Evolutionary conservation across 1,140 invertebrate species (phyloP).

Genomic region (Anthonomus grandis): DNA sequence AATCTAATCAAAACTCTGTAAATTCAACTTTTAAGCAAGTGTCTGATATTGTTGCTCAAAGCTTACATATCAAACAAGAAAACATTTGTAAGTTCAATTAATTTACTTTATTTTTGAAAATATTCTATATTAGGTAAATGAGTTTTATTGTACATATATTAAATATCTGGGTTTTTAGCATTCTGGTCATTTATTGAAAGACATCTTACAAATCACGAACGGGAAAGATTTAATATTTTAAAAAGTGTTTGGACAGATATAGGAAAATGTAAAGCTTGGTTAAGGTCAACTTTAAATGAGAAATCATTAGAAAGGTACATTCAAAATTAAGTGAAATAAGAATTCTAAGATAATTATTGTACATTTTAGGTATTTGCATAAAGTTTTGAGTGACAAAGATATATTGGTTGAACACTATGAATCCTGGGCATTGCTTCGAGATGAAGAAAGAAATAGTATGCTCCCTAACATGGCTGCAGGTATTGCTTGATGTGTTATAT

Average conservation of each 20-base stretch:
- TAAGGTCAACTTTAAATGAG: slow-evolving; percentile 84
- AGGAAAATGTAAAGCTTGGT: slow-evolving; percentile 81
- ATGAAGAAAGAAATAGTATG: slow-evolving; percentile 70
- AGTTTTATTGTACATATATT: not conserved
- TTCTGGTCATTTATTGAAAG: slow-evolving; percentile 67
- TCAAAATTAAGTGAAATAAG: not conserved
- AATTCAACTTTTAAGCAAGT: slow-evolving; percentile 44
- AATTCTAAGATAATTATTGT: no score
- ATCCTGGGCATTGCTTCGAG: slow-evolving; percentile 75
- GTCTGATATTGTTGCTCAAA: slow-evolving; percentile 44
- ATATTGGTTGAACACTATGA: slow-evolving; percentile 75
- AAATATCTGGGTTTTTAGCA: slow-evolving; percentile 29
- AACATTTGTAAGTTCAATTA: slow-evolving; percentile 11
- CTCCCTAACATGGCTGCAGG: slow-evolving; percentile 80
- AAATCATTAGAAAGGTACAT: slow-evolving; percentile 76
- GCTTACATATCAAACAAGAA: slow-evolving; percentile 42
- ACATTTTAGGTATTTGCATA: slow-evolving; percentile 63
- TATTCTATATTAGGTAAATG: not conserved
- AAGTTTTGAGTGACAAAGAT: slow-evolving; percentile 64
- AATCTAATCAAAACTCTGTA: slow-evolving; percentile 46
- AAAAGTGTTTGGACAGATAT: slow-evolving; percentile 77
- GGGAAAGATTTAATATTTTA: slow-evolving; percentile 77
- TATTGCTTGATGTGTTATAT: slow-evolving; percentile 43
- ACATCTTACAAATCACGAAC: slow-evolving; percentile 81
- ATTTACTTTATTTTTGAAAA: not conserved